Evolutionary conservation across 53 echinoderm and acorn worm species (phyloP).

Genomic region (Stichopus horrens): DNA sequence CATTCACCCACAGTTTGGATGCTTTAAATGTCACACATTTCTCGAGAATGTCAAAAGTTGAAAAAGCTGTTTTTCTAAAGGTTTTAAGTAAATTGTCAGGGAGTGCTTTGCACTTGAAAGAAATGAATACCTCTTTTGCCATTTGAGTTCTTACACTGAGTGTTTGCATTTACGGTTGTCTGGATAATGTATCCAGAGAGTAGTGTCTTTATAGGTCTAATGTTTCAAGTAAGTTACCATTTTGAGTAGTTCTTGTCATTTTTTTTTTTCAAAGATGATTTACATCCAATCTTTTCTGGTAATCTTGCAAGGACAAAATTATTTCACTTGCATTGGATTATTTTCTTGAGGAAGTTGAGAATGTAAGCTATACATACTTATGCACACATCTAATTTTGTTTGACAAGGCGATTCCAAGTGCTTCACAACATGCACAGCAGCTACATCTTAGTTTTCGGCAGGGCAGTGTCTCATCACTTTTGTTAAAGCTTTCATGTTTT

Average conservation of each 20-base stretch:
- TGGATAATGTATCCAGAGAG: neutral
- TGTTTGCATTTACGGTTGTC: neutral
- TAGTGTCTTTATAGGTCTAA: conserved; percentile 4
- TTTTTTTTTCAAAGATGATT: neutral
- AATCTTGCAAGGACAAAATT: neutral
- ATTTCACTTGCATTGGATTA: neutral
- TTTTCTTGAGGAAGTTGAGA: neutral
- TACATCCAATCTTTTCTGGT: neutral
- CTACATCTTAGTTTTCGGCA: no score
- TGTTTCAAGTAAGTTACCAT: neutral
- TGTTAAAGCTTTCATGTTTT: no score
- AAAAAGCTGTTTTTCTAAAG: neutral
- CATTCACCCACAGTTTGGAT: neutral
- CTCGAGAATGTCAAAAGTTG: conserved; percentile 18
- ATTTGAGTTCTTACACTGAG: neutral
- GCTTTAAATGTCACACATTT: neutral
- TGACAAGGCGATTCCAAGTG: no score
- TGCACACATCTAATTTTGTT: no score
- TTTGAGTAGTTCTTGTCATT: neutral
- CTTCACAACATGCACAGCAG: no score
- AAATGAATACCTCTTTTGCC: neutral
- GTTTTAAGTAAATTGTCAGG: conserved; percentile 7
- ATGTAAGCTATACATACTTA: no score
- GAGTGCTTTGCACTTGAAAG: conserved; percentile 14
- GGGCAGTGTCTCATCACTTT: no score